Base-by-base conservation (phyloP, 2,888 invertebrate species). In the Phragmatobia fuliginosa region DNA sequence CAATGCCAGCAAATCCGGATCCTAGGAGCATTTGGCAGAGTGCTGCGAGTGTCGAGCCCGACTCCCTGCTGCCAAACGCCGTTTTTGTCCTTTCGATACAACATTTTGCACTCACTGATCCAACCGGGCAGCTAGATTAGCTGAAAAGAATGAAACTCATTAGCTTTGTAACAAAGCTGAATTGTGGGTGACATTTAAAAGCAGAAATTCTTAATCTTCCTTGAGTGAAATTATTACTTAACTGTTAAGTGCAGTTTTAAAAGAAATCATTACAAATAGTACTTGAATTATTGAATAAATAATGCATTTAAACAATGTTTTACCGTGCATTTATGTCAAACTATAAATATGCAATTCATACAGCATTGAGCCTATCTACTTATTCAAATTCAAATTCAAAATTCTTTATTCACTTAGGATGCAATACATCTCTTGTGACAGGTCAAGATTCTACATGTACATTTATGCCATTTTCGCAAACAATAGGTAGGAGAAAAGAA, bases 61-160 rank as follows among this genome's bases (percentile, higher is more conserved):
- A 81, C 83, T 86, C 87, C 88, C 91, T 87, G 85, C 86, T 80
- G 87, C 81, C 85, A 76, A 80, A 76, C 81, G 87, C 85, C 87
- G 88, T 92, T 92, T 41, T 91, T 88, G 90, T 88, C 84, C 81
- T 85, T 85, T 86, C 86, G 79, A 85, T 89, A 94, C 94, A 94
- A 76, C 90, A 88, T 88, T 94, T 92, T 89, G 94, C 94, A 94
- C 94, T 94, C 81, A 84, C 72, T 86, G 83, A 88, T 88, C 88
- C 81, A 72, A 72, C 64, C 82, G 69, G 76, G 77, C 76, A 76
- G 60, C 68, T 72, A 78, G 74, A 83, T 78, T 77, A 81, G 45
- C 67, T 74, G 66, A 62, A 76, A 76, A 78, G 66, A 81, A 78
- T 72, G 75, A 79, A 79, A 77, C 70, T 83, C 76, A 82, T 80